These are phyloP conservation scores for Setipinna tenuifilis DNA, from an alignment of 2,797 vertebrate genomes.

Conservation along the genomic window DNA sequence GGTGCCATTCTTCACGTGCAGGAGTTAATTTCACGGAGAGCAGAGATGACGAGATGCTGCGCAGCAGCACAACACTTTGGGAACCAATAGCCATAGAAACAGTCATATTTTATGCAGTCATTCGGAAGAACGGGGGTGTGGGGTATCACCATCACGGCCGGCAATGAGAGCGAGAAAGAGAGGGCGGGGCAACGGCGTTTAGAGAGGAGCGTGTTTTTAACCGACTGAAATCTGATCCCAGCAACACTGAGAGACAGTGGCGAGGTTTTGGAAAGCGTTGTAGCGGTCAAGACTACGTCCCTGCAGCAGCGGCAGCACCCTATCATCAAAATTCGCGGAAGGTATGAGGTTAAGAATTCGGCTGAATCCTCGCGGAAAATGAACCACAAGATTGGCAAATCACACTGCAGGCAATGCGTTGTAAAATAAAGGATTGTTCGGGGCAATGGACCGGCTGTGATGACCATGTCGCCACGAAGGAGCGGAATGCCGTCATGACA, in stretches of 20 bases:
- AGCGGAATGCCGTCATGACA: conserved; percentile 20
- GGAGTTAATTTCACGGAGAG: neutral
- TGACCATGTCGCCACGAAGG: conserved; percentile 4
- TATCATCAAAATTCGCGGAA: neutral
- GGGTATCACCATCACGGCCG: neutral
- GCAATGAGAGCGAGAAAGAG: neutral
- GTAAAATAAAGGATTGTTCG: neutral
- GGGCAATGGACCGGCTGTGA: neutral
- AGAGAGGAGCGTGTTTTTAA: conserved; percentile 8
- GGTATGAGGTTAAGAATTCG: neutral
- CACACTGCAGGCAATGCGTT: conserved; percentile 12
- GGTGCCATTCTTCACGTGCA: neutral
- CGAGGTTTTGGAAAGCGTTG: conserved; percentile 11
- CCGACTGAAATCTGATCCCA: conserved; percentile 5
- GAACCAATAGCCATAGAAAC: neutral
- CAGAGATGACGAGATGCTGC: conserved; percentile 7
- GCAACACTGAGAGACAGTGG: neutral
- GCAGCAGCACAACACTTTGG: neutral
- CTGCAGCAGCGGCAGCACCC: neutral
- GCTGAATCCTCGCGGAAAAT: neutral
- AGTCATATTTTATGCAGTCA: too few species aligned
- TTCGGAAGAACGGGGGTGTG: too few species aligned
- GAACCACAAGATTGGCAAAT: neutral
- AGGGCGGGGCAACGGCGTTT: conserved; percentile 4
- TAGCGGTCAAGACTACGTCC: conserved; percentile 22